Percentiles rank a stretch among this genome's conserved stretches.
phyloP scores from a whole-genome alignment of 1,140 invertebrate species.

The Trichogramma pretiosum region DNA sequence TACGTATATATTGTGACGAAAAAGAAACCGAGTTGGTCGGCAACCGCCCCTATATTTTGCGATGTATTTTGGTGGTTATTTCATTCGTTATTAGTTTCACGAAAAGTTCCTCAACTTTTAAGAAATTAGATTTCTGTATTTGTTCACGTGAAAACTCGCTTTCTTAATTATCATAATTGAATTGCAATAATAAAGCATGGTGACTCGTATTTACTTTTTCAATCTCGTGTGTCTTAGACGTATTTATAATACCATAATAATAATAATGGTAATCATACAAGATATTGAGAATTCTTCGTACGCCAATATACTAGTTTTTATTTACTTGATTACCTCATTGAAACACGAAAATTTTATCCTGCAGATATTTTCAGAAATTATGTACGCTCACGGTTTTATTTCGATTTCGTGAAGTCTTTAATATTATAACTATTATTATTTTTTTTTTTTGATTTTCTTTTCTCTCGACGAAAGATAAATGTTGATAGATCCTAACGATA shows the following conservation, averaged over 20 bases:
- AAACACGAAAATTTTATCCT: no score
- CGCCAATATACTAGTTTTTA: no score
- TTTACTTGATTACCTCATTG: background rate
- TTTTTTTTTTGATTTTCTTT: conserved; percentile 15
- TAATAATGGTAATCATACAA: conserved; percentile 23
- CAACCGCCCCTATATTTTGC: conserved; percentile 14
- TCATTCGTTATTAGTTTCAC: no score
- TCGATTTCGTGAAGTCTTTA: no score
- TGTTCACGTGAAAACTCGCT: conserved; percentile 23
- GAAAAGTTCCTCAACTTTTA: background rate
- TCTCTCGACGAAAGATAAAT: conserved; percentile 15
- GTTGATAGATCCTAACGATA: no score
- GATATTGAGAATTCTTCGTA: conserved; percentile 27
- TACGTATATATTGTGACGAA: no score
- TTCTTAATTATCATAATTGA: conserved; percentile 15
- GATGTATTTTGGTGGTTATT: no score
- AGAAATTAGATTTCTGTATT: conserved; percentile 5
- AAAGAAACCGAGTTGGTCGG: conserved; percentile 8
- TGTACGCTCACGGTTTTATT: no score
- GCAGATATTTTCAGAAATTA: no score
- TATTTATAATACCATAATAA: conserved; percentile 26
- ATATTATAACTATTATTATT: conserved; percentile 13
- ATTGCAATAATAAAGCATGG: no score
- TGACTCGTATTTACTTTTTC: no score
- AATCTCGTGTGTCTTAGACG: conserved; percentile 17